Base-by-base conservation (phyloP, 2,113 vertebrate genomes). In the Sapayoa aenigma region DNA sequence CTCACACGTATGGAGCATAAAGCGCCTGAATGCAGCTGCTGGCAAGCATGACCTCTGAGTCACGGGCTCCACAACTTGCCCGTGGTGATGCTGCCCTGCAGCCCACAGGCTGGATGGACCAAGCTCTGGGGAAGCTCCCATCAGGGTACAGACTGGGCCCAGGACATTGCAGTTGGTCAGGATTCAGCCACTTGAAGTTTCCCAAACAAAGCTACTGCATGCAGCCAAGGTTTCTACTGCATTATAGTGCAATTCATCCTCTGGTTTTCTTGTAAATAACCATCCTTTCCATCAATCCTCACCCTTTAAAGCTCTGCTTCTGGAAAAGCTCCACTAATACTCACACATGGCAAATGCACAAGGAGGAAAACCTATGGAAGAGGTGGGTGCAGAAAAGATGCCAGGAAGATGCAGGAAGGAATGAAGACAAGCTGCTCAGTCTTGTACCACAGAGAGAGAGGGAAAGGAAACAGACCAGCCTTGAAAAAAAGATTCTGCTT, bases 1-100 rank as follows among this genome's bases (percentile, higher is more conserved):
- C 82, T 50, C 33, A 13, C 7, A 7, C 0, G 0, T 1, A 16
- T 0, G 1, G 33, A 20, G 37, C 33, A 13, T 2, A 7, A 16
- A 58, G 59, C 21, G 19, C 39, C 37, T 2, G 3, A n/a, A 27
- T 5, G 14, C 13, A 33, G 20, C 11, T 7, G 0, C 21, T 18
- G 60, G 31, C 59, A 42, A 50, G 20, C 13, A 37, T 37, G 53
- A 14, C 59, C 60, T 9, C 42, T 0, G 11, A 87, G 53, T 28
- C 41, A 19, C 5, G 1, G 15, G 41, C 42, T 28, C 28, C 55
- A 13, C 27, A 15, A 69, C 44, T 66, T 9, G 1, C 3, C 46
- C 31, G 2, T 0, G 14, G 44, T 31, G 17, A 10, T 17, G 37
- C 66, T n/a, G 55, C 50, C 59, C 55, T 49, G 72, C 44, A 74